Conservation (phyloP, 1,140 invertebrate genomes). For the Zaprionus capensis region DNA sequence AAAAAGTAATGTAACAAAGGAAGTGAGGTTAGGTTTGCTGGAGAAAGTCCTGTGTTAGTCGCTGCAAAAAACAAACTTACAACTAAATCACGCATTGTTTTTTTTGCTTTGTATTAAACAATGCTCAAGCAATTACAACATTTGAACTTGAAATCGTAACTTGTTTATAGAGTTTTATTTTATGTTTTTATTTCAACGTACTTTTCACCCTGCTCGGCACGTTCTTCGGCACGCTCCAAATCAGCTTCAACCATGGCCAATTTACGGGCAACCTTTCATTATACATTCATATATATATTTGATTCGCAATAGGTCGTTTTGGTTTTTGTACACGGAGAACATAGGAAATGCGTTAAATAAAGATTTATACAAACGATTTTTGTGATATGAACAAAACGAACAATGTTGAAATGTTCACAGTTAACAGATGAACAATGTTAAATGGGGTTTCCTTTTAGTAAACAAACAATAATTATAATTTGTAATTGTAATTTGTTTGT, state of each 20-base stretch:
- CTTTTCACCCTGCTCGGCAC: slow-evolving; percentile 99
- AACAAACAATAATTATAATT: slow-evolving; percentile 15
- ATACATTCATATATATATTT: slow-evolving; percentile 50
- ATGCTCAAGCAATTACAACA: slow-evolving; percentile 51
- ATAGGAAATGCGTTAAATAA: slow-evolving; percentile 69
- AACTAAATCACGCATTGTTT: slow-evolving; percentile 36
- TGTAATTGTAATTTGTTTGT: slow-evolving; percentile 9
- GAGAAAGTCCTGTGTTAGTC: slow-evolving; percentile 37
- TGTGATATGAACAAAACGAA: slow-evolving; percentile 24
- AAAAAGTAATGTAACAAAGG: slow-evolving; percentile 45
- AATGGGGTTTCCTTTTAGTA: slow-evolving; percentile 20
- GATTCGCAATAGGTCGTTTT: slow-evolving; percentile 48
- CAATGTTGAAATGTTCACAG: slow-evolving; percentile 18
- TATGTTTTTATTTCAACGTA: slow-evolving; percentile 88
- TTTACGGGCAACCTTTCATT: slow-evolving; percentile 99
- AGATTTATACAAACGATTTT: slow-evolving; percentile 31
- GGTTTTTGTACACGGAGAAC: slow-evolving; percentile 50
- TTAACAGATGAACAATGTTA: slow-evolving; percentile 12
- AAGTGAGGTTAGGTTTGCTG: slow-evolving; percentile 73
- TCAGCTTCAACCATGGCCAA: slow-evolving; percentile 99
- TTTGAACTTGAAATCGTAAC: slow-evolving; percentile 18
- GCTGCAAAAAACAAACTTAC: slow-evolving; percentile 51
- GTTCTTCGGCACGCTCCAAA: slow-evolving; percentile 99
- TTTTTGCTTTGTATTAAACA: slow-evolving; percentile 31
- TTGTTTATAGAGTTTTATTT: slow-evolving; percentile 18